A percentile compares a stretch with the other conserved stretches of the same genome.
phyloP scores from a whole-genome alignment of 64 coral and sea anemone species.

The Anthopleura sola region DNA sequence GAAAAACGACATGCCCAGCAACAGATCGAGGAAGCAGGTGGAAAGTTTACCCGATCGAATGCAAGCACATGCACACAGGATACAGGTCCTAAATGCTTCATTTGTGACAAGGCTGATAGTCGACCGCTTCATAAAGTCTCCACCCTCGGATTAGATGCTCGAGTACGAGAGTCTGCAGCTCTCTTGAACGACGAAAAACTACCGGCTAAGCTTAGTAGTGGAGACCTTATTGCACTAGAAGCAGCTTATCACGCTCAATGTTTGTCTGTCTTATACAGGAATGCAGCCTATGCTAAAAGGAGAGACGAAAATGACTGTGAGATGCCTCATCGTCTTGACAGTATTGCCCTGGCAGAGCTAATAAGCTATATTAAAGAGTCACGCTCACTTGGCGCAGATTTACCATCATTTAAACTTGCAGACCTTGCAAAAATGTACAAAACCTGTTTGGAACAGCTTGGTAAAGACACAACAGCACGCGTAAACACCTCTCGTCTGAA shows the following conservation, averaged over 20 bases:
- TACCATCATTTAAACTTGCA: conserved; percentile 15
- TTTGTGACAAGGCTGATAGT: conserved; percentile 14
- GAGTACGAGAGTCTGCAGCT: conserved; percentile 19
- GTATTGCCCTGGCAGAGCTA: conserved; percentile 43
- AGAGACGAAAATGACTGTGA: background rate
- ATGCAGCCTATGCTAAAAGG: conserved; percentile 7
- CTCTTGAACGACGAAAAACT: conserved; percentile 26
- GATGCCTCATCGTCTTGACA: conserved; percentile 8
- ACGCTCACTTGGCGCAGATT: background rate
- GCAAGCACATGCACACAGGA: background rate
- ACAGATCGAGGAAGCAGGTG: background rate
- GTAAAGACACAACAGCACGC: background rate
- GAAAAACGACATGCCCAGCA: conserved; percentile 49
- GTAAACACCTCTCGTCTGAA: conserved; percentile 37
- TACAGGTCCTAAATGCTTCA: background rate
- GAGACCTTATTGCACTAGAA: conserved; percentile 13
- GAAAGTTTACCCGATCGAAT: conserved; percentile 61
- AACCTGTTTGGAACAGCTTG: conserved; percentile 1
- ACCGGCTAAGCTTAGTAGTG: conserved; percentile 10
- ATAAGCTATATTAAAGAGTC: conserved; percentile 12
- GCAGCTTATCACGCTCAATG: conserved; percentile 7
- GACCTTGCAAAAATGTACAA: conserved; percentile 23
- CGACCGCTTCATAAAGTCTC: conserved; percentile 12
- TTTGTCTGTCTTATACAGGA: conserved; percentile 32
- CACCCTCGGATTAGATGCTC: background rate